A percentile compares a stretch with the other conserved stretches of the same genome.
Evolutionary conservation across 2,888 invertebrate species (phyloP).

Genomic region (Ceriagrion tenellum): DNA sequence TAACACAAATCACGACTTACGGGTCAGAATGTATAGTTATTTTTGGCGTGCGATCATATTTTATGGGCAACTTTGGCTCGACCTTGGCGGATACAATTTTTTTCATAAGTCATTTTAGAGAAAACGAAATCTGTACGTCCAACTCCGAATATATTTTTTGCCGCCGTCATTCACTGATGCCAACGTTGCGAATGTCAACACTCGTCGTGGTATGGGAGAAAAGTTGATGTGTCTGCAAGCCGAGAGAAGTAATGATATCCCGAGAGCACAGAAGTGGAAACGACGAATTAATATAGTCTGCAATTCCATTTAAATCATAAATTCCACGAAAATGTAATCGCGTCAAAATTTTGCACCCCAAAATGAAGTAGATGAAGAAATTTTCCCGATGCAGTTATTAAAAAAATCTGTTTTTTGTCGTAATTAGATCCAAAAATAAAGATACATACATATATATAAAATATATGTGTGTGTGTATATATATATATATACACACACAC

Average conservation of each 20-base stretch:
- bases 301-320: too few relatives aligned
- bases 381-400: background rate
- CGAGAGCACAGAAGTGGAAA: background rate
- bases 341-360: background rate
- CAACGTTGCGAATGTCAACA: too few relatives aligned
- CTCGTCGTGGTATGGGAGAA: background rate
- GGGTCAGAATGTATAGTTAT: background rate
- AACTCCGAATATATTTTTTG: too few relatives aligned
- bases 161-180: too few relatives aligned
- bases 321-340: background rate
- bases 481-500: too few relatives aligned
- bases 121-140: too few relatives aligned
- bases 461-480: too few relatives aligned
- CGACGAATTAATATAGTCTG: background rate
- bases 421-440: background rate
- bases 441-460: too few relatives aligned
- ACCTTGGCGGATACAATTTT: background rate
- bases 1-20: background rate
- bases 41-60: background rate
- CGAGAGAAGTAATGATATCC: background rate
- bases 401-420: background rate
- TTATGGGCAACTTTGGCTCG: background rate
- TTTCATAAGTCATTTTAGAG: background rate
- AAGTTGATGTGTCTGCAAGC: background rate
- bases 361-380: background rate